phyloP scores from a whole-genome alignment of 2,113 vertebrate genomes.

The Toxotes chatareus region DNA sequence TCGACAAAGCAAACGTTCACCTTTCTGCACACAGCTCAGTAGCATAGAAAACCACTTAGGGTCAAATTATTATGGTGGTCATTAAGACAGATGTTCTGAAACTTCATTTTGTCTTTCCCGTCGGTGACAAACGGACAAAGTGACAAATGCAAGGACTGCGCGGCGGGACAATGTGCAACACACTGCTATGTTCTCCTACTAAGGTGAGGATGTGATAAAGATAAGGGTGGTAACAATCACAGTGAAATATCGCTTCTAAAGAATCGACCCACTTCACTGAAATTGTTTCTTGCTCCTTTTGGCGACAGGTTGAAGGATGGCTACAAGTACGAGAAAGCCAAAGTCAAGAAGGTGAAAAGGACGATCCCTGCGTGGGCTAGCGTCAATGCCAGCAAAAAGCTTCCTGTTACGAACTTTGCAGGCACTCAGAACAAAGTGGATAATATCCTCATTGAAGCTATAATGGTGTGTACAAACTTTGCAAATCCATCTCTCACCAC shows the following conservation, averaged over 20 bases:
- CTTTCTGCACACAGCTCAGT: background rate
- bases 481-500: too few species aligned
- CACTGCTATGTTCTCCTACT: conserved; percentile 84
- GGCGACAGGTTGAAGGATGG: conserved; percentile 91
- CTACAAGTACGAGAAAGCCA: conserved; percentile 88
- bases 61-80: conserved; percentile 59
- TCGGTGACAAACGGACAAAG: conserved; percentile 79
- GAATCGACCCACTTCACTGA: conserved; percentile 50
- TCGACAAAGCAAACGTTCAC: conserved; percentile 10
- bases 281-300: conserved; percentile 53
- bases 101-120: conserved; percentile 76
- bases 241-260: conserved; percentile 81
- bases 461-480: conserved; percentile 84
- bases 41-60: conserved; percentile 18
- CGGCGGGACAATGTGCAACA: conserved; percentile 81
- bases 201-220: conserved; percentile 80
- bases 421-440: conserved; percentile 94
- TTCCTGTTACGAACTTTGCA: conserved; percentile 89
- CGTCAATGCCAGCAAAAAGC: conserved; percentile 90
- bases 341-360: conserved; percentile 95
- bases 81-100: conserved; percentile 79
- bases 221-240: conserved; percentile 80
- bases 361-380: conserved; percentile 97
- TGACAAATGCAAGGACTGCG: conserved; percentile 83
- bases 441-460: conserved; percentile 93